A percentile compares a stretch with the other conserved stretches of the same genome.
Conservation (phyloP, 35 echinoderm and acorn worm species). For the Chiridota heheva region DNA sequence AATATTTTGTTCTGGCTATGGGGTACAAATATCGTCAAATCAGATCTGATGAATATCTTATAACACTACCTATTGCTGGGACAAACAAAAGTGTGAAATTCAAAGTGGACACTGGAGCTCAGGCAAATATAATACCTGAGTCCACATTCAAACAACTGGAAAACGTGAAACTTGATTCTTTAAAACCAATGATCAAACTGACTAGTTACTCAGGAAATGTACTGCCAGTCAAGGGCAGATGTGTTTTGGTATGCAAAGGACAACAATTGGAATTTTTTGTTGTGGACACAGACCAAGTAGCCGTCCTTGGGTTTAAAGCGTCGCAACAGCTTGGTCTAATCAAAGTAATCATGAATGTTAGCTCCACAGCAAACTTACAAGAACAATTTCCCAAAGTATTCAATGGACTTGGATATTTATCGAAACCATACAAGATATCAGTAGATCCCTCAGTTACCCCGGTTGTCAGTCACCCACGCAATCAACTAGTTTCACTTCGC, state of each 20-base stretch:
- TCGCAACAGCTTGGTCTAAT: neutral
- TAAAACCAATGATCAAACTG: neutral
- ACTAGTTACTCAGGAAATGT: slow-evolving; percentile 35
- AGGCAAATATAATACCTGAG: slow-evolving; percentile 17
- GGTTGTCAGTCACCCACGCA: slow-evolving; percentile 11
- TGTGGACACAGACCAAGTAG: slow-evolving; percentile 13
- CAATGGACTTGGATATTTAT: slow-evolving; percentile 26
- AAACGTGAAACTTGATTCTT: neutral
- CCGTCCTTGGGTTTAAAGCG: neutral
- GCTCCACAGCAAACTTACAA: neutral
- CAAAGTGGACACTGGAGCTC: slow-evolving; percentile 5
- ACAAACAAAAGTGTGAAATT: neutral
- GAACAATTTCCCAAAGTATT: neutral
- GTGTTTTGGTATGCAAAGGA: slow-evolving; percentile 5
- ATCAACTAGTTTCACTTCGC: slow-evolving; percentile 1
- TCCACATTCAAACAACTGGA: slow-evolving; percentile 15
- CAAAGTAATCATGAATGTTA: slow-evolving; percentile 18
- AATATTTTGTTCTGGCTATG: too few relatives aligned
- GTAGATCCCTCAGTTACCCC: slow-evolving; percentile 14
- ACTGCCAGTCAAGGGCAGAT: slow-evolving; percentile 13
- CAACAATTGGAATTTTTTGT: neutral
- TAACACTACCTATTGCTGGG: neutral
- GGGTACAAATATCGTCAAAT: neutral
- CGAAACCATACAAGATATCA: slow-evolving; percentile 15
- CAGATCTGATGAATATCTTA: neutral